Percentiles rank a stretch among this genome's conserved stretches.
phyloP scores from a whole-genome alignment of 1,140 invertebrate genomes.

The Anthonomus grandis region DNA sequence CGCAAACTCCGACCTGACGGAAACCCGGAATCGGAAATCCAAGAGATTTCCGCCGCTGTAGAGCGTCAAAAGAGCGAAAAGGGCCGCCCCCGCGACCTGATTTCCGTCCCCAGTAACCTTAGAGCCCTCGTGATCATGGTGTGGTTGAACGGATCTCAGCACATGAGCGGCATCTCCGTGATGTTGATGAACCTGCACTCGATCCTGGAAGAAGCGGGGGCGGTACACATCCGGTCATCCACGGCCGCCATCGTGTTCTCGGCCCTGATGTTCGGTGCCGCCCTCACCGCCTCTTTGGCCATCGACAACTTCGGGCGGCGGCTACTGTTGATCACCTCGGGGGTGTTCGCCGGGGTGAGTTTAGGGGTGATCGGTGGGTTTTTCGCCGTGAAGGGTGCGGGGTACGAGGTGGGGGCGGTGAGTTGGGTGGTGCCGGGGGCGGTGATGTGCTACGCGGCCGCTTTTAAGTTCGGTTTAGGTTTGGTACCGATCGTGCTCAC shows the following conservation, averaged over 20 bases:
- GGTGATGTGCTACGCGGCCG: constrained; percentile 37
- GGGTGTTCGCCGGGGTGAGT: constrained; percentile 28
- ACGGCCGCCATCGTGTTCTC: constrained; percentile 48
- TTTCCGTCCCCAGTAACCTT: constrained; percentile 34
- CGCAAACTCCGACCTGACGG: constrained; percentile 52
- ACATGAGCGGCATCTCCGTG: constrained; percentile 52
- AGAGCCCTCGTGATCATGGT: constrained; percentile 44
- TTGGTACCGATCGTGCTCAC: constrained; percentile 71
- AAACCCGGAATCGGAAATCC: constrained; percentile 48
- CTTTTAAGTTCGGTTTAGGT: constrained; percentile 39
- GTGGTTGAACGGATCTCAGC: constrained; percentile 55
- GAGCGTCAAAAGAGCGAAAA: constrained; percentile 35
- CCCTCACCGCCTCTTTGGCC: constrained; percentile 40
- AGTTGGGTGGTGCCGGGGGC: constrained; percentile 34
- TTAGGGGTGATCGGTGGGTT: constrained; percentile 35
- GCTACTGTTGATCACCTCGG: constrained; percentile 46
- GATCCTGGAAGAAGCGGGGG: constrained; percentile 49
- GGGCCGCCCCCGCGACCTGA: constrained; percentile 33
- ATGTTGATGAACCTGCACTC: constrained; percentile 57
- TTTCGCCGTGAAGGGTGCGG: constrained; percentile 34
- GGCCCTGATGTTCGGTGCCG: constrained; percentile 39
- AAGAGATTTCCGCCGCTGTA: constrained; percentile 45
- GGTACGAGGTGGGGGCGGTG: constrained; percentile 20
- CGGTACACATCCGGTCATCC: constrained; percentile 33
- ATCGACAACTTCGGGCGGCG: constrained; percentile 51